Evolutionary conservation across 2,113 vertebrate species (phyloP), one percentile per base, ranked within the genome.

Genomic region (Oryzias celebensis): DNA sequence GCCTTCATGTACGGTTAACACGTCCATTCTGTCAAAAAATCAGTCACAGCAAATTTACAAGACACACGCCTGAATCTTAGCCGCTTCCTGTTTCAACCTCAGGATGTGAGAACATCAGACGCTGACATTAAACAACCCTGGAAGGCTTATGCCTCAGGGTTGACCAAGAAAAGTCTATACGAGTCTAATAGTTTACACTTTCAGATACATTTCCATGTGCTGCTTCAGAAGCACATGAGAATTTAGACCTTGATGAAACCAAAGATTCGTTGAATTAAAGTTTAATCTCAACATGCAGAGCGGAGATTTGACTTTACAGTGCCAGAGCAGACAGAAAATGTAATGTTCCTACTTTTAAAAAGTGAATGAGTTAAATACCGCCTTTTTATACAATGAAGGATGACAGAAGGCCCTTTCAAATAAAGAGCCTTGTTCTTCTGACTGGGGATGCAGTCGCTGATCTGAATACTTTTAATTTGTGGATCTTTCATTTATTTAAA

Each of bases 1-100:
- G 63, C 56, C 20, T 65, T n/a, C 6, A 63, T 75, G 65, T 68
- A 58, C 63, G 49, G 62, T 68, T 61, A 46, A 45, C 10, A 49
- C 15, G 53, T 71, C 59, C 50, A 58, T 44, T 58, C 36, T 20
- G 48, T 76, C 28, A 47, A 76, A 36, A 56, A 83, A 82, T 80
- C 75, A 57, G 62, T 78, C 58, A 63, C 68, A 78, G 62, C 61
- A 72, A 49, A 73, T 24, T 64, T 42, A 22, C 46, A 68, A 55
- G 63, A 70, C 57, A 61, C 60, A 23, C 36, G n/a, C 31, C 18
- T 16, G 62, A 46, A 42, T 56, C 43, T 55, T 46, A 0, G 15
- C 51, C 18, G 51, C 47, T 17, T 68, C 71, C 66, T 53, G 61
- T 48, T 56, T 54, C 61, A 58, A 48, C 72, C 41, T 52, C 2